Evolutionary conservation across 2,797 vertebrate genomes (phyloP).

Genomic region (Aplochiton taeniatus): DNA sequence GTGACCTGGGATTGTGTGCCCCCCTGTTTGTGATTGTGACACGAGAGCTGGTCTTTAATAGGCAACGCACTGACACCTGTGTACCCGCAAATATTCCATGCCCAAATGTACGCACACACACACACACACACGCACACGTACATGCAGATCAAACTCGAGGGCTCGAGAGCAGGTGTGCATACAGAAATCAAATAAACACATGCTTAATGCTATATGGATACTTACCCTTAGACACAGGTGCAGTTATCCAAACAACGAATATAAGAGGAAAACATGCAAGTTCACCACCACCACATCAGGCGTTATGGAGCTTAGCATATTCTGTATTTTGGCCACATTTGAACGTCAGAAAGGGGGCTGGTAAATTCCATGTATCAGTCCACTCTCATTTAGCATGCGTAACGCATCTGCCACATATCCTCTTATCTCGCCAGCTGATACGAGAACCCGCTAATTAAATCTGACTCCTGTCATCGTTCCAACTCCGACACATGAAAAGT

Average conservation of each 20-base stretch:
- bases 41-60: too few species aligned
- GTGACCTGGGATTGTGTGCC: too few species aligned
- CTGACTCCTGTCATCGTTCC: conserved; percentile 68
- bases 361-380: conserved; percentile 23
- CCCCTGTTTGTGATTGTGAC: too few species aligned
- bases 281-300: background rate
- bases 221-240: background rate
- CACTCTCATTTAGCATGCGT: conserved; percentile 45
- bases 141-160: conserved; percentile 3
- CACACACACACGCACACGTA: conserved; percentile 15
- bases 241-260: conserved; percentile 16
- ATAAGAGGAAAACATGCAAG: conserved; percentile 8
- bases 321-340: conserved; percentile 1
- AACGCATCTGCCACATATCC: conserved; percentile 34
- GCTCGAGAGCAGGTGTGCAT: conserved; percentile 46
- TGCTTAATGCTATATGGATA: conserved; percentile 15
- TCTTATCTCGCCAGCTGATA: conserved; percentile 54
- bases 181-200: conserved; percentile 48
- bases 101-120: background rate
- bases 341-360: background rate
- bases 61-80: background rate
- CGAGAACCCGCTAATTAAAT: conserved; percentile 63
- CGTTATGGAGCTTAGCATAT: background rate
- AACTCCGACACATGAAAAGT: conserved; percentile 62
- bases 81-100: background rate